A percentile compares a stretch with the other conserved stretches of the same genome.
These are phyloP conservation scores for Chrysotoxum bicinctum DNA, from an alignment of 2,888 invertebrate species.

Conservation along the genomic window DNA sequence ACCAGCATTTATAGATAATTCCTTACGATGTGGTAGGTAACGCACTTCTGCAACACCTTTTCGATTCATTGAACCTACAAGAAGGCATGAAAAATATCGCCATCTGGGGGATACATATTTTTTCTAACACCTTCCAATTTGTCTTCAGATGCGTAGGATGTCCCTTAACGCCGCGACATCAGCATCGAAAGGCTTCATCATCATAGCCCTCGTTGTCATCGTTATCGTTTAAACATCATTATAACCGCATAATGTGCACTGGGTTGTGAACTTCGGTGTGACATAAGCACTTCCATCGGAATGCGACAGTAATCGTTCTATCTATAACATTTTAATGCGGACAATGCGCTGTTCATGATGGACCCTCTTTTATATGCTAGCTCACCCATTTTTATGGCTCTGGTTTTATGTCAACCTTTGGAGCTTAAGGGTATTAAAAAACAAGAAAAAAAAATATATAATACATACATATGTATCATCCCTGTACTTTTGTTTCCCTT, in stretches of 20 bases:
- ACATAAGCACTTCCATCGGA: slow-evolving; percentile 52
- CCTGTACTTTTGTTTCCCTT: slow-evolving; percentile 48
- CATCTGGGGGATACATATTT: not conserved
- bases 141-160: slow-evolving; percentile 10
- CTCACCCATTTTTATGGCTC: not conserved
- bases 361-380: slow-evolving; percentile 13
- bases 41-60: slow-evolving; percentile 18
- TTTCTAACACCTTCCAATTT: not conserved
- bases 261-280: slow-evolving; percentile 46
- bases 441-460: not conserved
- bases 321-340: slow-evolving; percentile 62
- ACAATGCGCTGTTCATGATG: slow-evolving; percentile 50
- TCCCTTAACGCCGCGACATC: not conserved
- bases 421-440: slow-evolving; percentile 46
- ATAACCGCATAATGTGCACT: slow-evolving; percentile 49
- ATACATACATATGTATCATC: slow-evolving; percentile 19
- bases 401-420: slow-evolving; percentile 51
- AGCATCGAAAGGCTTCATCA: not conserved
- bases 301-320: slow-evolving; percentile 61
- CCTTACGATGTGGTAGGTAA: not conserved
- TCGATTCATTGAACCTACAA: slow-evolving; percentile 7
- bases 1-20: not conserved
- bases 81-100: not conserved
- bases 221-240: slow-evolving; percentile 36
- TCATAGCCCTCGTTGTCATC: slow-evolving; percentile 11